These are phyloP conservation scores for Marcusenius ussheri DNA, from an alignment of 2,113 vertebrate species.

Conservation along the genomic window DNA sequence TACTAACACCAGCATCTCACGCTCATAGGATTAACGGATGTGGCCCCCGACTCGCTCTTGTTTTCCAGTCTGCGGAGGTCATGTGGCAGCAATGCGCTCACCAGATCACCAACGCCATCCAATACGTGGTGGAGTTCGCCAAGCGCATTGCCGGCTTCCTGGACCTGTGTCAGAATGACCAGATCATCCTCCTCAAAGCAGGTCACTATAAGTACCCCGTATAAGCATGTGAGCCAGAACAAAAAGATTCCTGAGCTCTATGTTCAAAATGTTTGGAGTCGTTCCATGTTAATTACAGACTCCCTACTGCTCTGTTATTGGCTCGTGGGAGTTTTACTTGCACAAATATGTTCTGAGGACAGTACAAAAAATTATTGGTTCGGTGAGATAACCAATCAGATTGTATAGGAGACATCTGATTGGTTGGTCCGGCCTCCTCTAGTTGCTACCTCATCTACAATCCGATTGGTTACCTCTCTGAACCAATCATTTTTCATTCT, in stretches of 20 bases:
- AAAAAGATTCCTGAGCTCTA: background rate
- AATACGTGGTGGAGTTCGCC: conserved; percentile 88
- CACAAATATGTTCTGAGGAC: no score
- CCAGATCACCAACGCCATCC: conserved; percentile 82
- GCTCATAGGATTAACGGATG: background rate
- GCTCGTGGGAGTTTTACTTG: no score
- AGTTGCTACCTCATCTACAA: no score
- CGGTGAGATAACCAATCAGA: no score
- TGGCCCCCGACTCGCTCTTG: background rate
- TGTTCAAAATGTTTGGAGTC: background rate
- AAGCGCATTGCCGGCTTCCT: conserved; percentile 84
- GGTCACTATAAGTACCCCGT: conserved; percentile 53
- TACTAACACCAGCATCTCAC: background rate
- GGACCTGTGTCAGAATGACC: conserved; percentile 88
- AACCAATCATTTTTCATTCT: no score
- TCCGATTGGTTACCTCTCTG: no score
- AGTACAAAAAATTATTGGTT: no score
- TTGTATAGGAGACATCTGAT: no score
- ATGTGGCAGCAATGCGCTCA: conserved; percentile 84
- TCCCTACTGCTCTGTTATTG: background rate
- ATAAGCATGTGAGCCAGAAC: background rate
- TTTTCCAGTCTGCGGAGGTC: conserved; percentile 68
- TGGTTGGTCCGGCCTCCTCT: no score
- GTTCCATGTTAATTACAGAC: background rate
- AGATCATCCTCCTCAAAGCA: conserved; percentile 90